Conservation (phyloP, 2,113 vertebrate genomes). For the Misgurnus anguillicaudatus region DNA sequence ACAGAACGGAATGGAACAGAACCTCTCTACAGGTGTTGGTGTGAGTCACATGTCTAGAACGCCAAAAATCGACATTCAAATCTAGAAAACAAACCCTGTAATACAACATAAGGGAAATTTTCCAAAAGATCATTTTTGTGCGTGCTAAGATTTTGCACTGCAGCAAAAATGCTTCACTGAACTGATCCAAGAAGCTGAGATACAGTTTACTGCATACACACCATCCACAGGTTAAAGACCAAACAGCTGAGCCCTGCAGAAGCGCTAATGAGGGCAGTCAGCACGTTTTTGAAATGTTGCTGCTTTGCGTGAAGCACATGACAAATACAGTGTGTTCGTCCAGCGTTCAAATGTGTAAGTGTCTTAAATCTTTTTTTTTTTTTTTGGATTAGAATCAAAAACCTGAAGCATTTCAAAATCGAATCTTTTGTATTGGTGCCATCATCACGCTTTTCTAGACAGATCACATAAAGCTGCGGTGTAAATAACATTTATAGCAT, state of each 20-base stretch:
- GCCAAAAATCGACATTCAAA: slow-evolving; percentile 7
- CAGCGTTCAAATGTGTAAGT: not conserved
- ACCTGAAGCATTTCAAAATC: slow-evolving; percentile 7
- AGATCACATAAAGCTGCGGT: not conserved
- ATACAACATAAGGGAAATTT: not conserved
- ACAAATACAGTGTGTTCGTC: slow-evolving; percentile 27
- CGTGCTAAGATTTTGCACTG: not conserved
- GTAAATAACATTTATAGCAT: slow-evolving; percentile 25
- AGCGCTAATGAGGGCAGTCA: not conserved
- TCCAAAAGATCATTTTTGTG: not conserved
- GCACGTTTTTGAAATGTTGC: not conserved
- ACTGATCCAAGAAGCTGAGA: not conserved
- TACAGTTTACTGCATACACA: slow-evolving; percentile 12
- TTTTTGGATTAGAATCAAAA: slow-evolving; percentile 1
- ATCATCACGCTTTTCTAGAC: not conserved
- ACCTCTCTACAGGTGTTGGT: not conserved
- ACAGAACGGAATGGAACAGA: not conserved
- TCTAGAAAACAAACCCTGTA: not conserved
- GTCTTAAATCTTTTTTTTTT: not conserved
- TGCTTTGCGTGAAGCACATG: slow-evolving; percentile 40
- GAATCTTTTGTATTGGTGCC: slow-evolving; percentile 12
- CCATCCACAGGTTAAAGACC: slow-evolving; percentile 20
- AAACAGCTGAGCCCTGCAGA: slow-evolving; percentile 17
- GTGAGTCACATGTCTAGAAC: not conserved
- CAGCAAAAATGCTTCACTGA: slow-evolving; percentile 6